These are phyloP conservation scores for Mimumesa dahlbomi DNA, from an alignment of 2,888 invertebrate species.

Conservation along the genomic window DNA sequence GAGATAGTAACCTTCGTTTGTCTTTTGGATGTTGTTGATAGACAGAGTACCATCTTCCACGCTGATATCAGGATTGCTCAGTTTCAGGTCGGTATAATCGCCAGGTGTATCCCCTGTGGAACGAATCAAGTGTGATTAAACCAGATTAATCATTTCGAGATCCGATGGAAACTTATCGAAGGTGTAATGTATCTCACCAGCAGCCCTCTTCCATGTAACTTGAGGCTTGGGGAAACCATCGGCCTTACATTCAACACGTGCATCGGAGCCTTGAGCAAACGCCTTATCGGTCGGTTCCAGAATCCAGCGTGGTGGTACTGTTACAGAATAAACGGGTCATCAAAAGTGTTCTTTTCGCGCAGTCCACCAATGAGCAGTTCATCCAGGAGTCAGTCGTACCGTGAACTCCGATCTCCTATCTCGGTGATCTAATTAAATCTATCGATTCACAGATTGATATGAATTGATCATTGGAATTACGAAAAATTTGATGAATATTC, in stretches of 20 bases:
- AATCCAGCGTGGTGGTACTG: constrained; percentile 98
- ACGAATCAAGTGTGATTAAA: no score
- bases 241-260: constrained; percentile 96
- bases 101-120: constrained; percentile 92
- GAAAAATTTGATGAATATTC: no score
- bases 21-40: constrained; percentile 94
- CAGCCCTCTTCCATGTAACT: constrained; percentile 97
- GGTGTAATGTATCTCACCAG: constrained; percentile 84
- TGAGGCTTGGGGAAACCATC: constrained; percentile 97
- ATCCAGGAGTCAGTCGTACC: constrained; percentile 58
- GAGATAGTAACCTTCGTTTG: constrained; percentile 96
- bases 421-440: not conserved
- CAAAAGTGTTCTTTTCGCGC: constrained; percentile 19
- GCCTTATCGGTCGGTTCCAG: constrained; percentile 97
- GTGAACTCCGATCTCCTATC: constrained; percentile 20
- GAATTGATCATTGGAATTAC: no score
- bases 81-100: constrained; percentile 95
- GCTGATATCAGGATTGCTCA: constrained; percentile 93
- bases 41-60: constrained; percentile 96
- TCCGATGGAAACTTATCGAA: no score
- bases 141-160: no score
- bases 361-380: constrained; percentile 54
- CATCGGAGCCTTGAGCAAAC: constrained; percentile 96
- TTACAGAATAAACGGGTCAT: constrained; percentile 77
- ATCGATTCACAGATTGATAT: not conserved